Evolutionary conservation across 2,113 vertebrate species (phyloP).

Genomic region (Nothoprocta perdicaria): DNA sequence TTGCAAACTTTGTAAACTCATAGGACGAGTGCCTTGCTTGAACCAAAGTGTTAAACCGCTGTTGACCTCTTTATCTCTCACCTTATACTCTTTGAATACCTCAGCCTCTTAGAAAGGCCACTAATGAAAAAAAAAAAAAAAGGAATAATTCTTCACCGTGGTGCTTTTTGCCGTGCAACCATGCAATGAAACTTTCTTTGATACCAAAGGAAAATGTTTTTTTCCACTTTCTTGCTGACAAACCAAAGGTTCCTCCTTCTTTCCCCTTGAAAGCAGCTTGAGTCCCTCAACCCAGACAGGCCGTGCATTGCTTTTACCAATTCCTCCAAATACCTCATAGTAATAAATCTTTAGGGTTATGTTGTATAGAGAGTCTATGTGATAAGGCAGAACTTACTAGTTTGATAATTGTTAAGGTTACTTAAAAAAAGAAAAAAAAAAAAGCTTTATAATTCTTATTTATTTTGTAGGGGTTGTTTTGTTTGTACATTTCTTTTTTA

Average conservation of each 20-base stretch:
- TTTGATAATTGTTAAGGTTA: constrained; percentile 93
- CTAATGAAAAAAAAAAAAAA: constrained; percentile 91
- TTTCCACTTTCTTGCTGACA: constrained; percentile 90
- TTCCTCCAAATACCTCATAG: constrained; percentile 99
- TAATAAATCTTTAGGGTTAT: constrained; percentile 96
- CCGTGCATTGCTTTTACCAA: constrained; percentile 94
- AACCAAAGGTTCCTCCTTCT: constrained; percentile 92
- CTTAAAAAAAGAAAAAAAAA: constrained; percentile 72
- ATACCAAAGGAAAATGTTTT: constrained; percentile 93
- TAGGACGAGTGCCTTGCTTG: constrained; percentile 99
- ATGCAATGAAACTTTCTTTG: constrained; percentile 96
- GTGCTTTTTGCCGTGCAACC: constrained; percentile 97
- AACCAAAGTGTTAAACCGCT: constrained; percentile 99
- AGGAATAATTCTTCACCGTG: constrained; percentile 93
- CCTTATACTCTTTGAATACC: constrained; percentile 99
- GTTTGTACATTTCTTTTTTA: constrained; percentile 70
- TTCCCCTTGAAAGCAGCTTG: constrained; percentile 55
- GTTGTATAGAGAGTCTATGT: constrained; percentile 96
- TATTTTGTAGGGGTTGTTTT: constrained; percentile 87
- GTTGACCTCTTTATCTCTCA: constrained; percentile 95
- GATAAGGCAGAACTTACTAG: constrained; percentile 93
- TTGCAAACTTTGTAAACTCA: constrained; percentile 96
- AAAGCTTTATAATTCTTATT: constrained; percentile 92
- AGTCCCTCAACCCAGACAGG: constrained; percentile 83
- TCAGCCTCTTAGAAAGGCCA: constrained; percentile 99